Evolutionary conservation across 2,888 invertebrate genomes (phyloP), one percentile per base, ranked within the genome.

Genomic region (Noctua janthina): DNA sequence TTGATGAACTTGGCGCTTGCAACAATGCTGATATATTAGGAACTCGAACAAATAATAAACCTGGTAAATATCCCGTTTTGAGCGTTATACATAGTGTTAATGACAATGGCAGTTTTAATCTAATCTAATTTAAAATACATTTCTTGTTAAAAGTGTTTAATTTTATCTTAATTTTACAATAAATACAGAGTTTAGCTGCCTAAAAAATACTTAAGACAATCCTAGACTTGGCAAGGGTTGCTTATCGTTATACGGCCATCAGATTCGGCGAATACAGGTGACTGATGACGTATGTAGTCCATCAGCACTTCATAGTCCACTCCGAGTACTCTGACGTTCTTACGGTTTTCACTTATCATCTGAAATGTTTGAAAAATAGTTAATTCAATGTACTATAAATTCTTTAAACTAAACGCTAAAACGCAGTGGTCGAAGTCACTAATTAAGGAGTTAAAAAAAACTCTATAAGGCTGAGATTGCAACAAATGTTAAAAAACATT

Each of bases 301-400:
- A 94, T 94, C 4, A 97, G 79, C 1, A 96, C 80, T 5, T 94
- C 95, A 78, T 95, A 95, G 85, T 97, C 97, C 1, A 96, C 86
- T 0, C 96, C 96, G 0, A 96, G 82, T 0, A 94, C 92, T 87
- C 94, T 93, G 1, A 96, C 93, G 82, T 96, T 95, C 39, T 89
- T 89, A 2, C 96, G 93, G 85, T 97, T 95, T 35, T 96, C 90
- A 74, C 96, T 92, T 78, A 97, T 92, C 95, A 96, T 95, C 96
- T 97, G 94, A 70, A 81, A 79, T 35, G 1, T 62, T 68, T 46
- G 4, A 2, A 74, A 39, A 15, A 2, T 46, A 2, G 54, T 35
- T 54, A 23, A 15, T 35, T 64, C 11, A 77, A 23, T 46, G 10
- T 7, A 17, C 15, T 51, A n/a, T n/a, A 46, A 46, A 11, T 46